Base-by-base conservation (phyloP, 2,797 vertebrate species). In the Aulostomus chinensis region DNA sequence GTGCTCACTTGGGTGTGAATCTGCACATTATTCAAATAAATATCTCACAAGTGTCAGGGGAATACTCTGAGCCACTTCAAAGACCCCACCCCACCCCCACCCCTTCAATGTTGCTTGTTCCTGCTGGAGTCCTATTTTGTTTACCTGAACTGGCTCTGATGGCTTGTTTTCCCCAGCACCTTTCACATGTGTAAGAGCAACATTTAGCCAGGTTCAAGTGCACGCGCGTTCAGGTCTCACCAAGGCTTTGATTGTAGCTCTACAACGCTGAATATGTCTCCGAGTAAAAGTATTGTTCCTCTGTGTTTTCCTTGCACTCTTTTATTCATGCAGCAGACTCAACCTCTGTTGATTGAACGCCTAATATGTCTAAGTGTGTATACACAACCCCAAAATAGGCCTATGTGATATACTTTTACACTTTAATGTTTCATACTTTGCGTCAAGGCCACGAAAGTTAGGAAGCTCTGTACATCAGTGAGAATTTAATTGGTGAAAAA, bases 11-110 rank as follows among this genome's bases (percentile, higher is more conserved):
- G 73, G 72, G 72, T 83, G 85, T 86, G 80, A 86, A 89, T 84
- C 73, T 84, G 80, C 74, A 80, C 80, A 76, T 90, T 89, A 89
- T 90, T 90, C 72, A 89, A 89, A 91, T 87, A 80, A 81, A 86
- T 88, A 78, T 83, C 73, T 87, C 71, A 41, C 38, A 51, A 37
- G 77, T 81, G 83, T 81, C 85, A 55, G 55, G 88, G 85, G 89
- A 89, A 83, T 87, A 85, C 62, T 71, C 81, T 0, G 43, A 87
- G 84, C 78, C 86, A 88, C 88, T 89, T 91, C 86, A 89, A 90
- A 90, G 84, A 75, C 26, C 3, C 51, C 68, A 54, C 3, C 40
- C 65, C 48, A 9, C 58, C 59, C 59, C 24, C 10, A 12, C 22
- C 64, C 61, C 76, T 68, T 86, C 80, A 78, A 35, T 60, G 62